These are phyloP conservation scores for Rhingia campestris DNA, from an alignment of 2,888 invertebrate genomes.

Conservation along the genomic window DNA sequence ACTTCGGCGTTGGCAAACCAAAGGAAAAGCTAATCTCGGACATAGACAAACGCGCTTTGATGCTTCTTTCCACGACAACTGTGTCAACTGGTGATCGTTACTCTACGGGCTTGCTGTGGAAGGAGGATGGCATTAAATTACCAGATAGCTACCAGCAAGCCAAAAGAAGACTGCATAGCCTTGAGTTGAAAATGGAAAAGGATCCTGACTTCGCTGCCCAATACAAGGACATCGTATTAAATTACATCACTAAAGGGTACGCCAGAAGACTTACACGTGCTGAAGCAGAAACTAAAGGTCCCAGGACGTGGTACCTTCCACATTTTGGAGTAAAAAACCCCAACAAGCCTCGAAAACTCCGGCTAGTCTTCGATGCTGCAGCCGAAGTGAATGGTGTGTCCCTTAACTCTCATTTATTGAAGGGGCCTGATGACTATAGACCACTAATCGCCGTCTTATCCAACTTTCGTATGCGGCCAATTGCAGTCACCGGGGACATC, in stretches of 20 bases:
- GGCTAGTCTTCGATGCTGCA: constrained; percentile 77
- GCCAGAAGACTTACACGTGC: not conserved
- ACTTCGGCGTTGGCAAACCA: constrained; percentile 13
- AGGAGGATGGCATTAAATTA: not conserved
- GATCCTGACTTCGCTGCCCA: too few relatives aligned
- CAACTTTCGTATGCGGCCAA: too few relatives aligned
- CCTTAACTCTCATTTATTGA: not conserved
- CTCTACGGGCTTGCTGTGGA: constrained; percentile 1
- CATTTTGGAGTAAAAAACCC: constrained; percentile 75
- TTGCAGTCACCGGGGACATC: too few relatives aligned
- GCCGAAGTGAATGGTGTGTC: constrained; percentile 68
- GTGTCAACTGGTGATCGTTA: not conserved
- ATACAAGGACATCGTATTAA: constrained; percentile 6
- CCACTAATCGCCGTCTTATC: too few relatives aligned
- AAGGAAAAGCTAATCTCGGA: not conserved
- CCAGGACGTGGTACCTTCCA: constrained; percentile 74
- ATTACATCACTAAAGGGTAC: constrained; percentile 35
- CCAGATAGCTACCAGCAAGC: constrained; percentile 1
- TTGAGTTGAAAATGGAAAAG: too few relatives aligned
- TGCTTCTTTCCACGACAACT: not conserved
- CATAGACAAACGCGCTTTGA: constrained; percentile 1
- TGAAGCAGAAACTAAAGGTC: not conserved
- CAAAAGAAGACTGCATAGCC: not conserved
- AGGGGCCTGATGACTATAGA: too few relatives aligned
- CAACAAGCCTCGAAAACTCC: constrained; percentile 74